Conservation (phyloP, 2,113 vertebrate genomes). For the Nannospalax galili region DNA sequence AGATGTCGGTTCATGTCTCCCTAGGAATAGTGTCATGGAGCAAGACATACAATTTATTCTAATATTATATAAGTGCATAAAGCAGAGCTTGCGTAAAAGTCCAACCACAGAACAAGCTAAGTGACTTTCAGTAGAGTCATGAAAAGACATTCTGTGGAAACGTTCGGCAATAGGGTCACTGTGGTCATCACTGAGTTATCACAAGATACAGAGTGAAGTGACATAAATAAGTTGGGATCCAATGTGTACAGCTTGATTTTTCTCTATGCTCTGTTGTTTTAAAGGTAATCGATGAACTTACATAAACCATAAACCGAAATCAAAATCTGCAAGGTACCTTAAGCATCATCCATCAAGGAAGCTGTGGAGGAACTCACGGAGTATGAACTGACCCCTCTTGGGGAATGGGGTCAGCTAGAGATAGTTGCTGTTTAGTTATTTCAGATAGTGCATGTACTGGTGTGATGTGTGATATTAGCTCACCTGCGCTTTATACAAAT, state of each 20-base stretch:
- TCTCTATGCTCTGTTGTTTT: background rate
- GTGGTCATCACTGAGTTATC: too few relatives aligned
- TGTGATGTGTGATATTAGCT: background rate
- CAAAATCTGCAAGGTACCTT: background rate
- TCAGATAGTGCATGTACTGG: background rate
- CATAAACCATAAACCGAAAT: background rate
- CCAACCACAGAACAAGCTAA: background rate
- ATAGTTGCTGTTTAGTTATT: background rate
- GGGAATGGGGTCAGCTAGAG: background rate
- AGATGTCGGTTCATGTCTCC: background rate
- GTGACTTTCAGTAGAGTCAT: too few relatives aligned
- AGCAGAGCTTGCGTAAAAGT: too few relatives aligned
- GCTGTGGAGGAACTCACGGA: background rate
- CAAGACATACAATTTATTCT: background rate
- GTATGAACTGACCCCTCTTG: accelerated
- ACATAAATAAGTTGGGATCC: background rate
- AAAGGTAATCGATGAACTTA: background rate
- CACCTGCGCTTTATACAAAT: background rate
- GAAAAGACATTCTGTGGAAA: background rate
- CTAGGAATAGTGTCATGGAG: background rate
- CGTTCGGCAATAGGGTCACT: background rate
- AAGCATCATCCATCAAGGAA: background rate
- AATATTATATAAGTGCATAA: background rate
- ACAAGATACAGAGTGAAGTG: background rate
- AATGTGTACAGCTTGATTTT: background rate